Conservation (phyloP, 2,888 invertebrate species). For the Caenorhabditis afra region DNA sequence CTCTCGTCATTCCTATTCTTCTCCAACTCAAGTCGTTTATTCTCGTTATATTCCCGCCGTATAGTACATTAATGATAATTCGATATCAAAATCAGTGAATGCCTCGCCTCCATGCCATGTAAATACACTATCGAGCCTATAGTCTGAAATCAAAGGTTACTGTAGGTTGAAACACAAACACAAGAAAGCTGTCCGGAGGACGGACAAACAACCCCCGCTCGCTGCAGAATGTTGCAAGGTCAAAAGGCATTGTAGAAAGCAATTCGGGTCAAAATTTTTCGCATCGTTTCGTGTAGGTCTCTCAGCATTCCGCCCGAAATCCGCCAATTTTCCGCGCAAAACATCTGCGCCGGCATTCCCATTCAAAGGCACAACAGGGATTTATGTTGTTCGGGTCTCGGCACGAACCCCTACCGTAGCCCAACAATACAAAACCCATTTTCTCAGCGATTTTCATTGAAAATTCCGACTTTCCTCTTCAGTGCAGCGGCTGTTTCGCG, state of each 20-base stretch:
- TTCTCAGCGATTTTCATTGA: neutral
- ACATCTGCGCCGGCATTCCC: neutral
- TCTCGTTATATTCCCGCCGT: neutral
- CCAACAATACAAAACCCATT: neutral
- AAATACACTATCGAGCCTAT: too few species aligned
- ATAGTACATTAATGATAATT: too few species aligned
- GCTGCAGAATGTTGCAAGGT: conserved; percentile 55
- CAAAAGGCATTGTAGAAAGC: conserved; percentile 52
- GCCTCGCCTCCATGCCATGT: too few species aligned
- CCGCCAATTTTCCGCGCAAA: conserved; percentile 38
- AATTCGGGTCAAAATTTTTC: conserved; percentile 55
- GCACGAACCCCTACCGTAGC: conserved; percentile 2
- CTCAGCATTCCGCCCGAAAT: conserved; percentile 45
- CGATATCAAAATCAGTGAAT: too few species aligned
- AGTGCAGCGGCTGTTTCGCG: conserved; percentile 2
- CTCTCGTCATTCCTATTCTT: conserved; percentile 25
- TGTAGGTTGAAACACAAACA: conserved; percentile 26
- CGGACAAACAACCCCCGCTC: conserved; percentile 46
- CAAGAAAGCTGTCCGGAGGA: conserved; percentile 24
- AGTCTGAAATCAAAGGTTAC: neutral
- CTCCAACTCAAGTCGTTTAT: conserved; percentile 10
- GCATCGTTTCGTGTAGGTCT: conserved; percentile 32
- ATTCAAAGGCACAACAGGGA: conserved; percentile 7
- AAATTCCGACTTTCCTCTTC: neutral
- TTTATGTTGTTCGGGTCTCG: conserved; percentile 9